A percentile compares a stretch with the other conserved stretches of the same genome.
These are phyloP conservation scores for Epinephelus cyanopodus DNA, from an alignment of 2,113 vertebrate species.

Conservation along the genomic window DNA sequence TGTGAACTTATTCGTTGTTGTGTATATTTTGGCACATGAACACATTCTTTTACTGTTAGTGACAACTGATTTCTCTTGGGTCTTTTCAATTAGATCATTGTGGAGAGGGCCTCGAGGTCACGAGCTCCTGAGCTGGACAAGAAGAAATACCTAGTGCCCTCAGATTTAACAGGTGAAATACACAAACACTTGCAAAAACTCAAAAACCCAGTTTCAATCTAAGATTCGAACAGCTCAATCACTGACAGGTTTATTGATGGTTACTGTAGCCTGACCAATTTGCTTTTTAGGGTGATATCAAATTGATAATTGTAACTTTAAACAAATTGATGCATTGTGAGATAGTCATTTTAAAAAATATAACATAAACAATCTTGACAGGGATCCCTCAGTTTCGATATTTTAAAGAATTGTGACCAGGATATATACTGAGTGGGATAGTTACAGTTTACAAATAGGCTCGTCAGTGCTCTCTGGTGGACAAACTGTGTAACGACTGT, in stretches of 20 bases:
- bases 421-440: neutral
- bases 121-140: conserved; percentile 97
- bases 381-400: neutral
- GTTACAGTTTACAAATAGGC: too few relatives aligned
- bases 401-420: neutral
- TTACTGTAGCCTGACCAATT: neutral
- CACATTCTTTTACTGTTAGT: neutral
- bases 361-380: neutral
- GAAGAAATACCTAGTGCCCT: conserved; percentile 97
- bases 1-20: neutral
- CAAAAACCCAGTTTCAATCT: too few relatives aligned
- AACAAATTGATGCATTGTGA: neutral
- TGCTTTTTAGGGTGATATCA: neutral
- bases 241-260: neutral
- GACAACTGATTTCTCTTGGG: neutral
- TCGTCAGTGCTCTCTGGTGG: neutral
- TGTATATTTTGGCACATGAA: neutral
- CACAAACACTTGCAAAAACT: neutral
- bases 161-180: conserved; percentile 94
- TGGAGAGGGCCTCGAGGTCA: conserved; percentile 94
- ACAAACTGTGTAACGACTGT: neutral
- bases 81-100: conserved; percentile 89
- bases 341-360: neutral
- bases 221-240: neutral
- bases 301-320: neutral